A percentile compares a stretch with the other conserved stretches of the same genome.
These are phyloP conservation scores for Pomacea canaliculata DNA, from an alignment of 2,888 invertebrate species.

Conservation along the genomic window DNA sequence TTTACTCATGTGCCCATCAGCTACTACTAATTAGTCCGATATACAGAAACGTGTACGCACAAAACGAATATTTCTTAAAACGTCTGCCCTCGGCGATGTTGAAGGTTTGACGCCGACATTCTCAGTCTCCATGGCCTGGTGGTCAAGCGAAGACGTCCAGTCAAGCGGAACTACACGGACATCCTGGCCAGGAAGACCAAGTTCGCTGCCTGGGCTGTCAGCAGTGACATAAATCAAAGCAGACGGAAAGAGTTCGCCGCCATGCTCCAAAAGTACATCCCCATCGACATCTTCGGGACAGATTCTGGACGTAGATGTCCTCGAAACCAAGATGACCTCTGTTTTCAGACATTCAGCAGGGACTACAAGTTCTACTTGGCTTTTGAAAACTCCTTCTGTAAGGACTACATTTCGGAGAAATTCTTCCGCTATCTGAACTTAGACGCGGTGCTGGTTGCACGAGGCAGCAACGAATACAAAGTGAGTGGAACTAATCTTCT, in stretches of 20 bases:
- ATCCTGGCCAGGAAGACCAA: slow-evolving; percentile 11
- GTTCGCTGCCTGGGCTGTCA: slow-evolving; percentile 10
- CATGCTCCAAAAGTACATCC: slow-evolving; percentile 5
- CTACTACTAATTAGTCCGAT: no score
- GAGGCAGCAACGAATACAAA: slow-evolving; percentile 17
- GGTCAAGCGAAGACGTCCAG: not conserved
- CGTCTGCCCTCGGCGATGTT: not conserved
- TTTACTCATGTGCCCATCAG: no score
- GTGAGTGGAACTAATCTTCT: not conserved
- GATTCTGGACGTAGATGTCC: slow-evolving; percentile 8
- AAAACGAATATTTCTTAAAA: no score
- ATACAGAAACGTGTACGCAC: no score
- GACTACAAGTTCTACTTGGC: slow-evolving; percentile 28
- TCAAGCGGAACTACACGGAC: slow-evolving; percentile 2
- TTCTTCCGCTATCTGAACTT: slow-evolving; percentile 15
- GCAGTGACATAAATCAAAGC: not conserved
- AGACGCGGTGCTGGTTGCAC: slow-evolving; percentile 12
- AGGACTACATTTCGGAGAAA: slow-evolving; percentile 27
- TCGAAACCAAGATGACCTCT: slow-evolving; percentile 9
- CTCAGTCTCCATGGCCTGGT: not conserved
- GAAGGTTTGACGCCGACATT: slow-evolving; percentile 4
- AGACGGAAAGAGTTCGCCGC: slow-evolving; percentile 4
- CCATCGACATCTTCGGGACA: slow-evolving; percentile 21
- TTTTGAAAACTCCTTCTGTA: slow-evolving; percentile 29
- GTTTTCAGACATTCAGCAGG: not conserved